phyloP scores from a whole-genome alignment of 2,113 vertebrate species.

The Eurypyga helias region DNA sequence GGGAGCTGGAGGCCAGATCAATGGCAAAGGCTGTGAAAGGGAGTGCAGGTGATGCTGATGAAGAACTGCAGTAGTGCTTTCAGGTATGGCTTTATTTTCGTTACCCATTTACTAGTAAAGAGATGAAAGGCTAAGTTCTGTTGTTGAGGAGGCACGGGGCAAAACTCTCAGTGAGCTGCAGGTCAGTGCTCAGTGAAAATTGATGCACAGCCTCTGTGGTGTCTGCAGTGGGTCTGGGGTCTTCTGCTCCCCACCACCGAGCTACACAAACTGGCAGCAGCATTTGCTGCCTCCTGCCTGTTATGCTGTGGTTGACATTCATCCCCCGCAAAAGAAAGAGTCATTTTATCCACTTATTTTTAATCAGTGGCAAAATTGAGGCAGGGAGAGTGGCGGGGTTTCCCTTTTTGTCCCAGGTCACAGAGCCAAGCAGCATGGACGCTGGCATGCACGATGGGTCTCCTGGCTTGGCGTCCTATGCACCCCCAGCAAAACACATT shows the following conservation, averaged over 20 bases:
- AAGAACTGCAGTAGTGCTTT: neutral
- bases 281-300: accelerated
- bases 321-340: neutral
- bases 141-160: neutral
- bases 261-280: neutral
- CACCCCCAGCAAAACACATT: neutral
- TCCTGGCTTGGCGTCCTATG: neutral
- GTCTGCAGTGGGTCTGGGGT: accelerated
- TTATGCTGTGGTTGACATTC: no score
- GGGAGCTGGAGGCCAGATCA: neutral
- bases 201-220: neutral
- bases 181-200: neutral
- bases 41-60: neutral
- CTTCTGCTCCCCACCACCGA: neutral
- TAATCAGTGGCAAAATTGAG: neutral
- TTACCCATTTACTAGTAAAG: neutral
- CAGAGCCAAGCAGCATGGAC: neutral
- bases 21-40: neutral
- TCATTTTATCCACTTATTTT: neutral
- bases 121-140: neutral
- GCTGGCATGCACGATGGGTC: accelerated
- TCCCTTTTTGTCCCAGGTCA: neutral
- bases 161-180: neutral
- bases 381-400: no score
- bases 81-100: neutral